phyloP scores from a whole-genome alignment of 2,113 vertebrate species.

The Madoqua kirkii region DNA sequence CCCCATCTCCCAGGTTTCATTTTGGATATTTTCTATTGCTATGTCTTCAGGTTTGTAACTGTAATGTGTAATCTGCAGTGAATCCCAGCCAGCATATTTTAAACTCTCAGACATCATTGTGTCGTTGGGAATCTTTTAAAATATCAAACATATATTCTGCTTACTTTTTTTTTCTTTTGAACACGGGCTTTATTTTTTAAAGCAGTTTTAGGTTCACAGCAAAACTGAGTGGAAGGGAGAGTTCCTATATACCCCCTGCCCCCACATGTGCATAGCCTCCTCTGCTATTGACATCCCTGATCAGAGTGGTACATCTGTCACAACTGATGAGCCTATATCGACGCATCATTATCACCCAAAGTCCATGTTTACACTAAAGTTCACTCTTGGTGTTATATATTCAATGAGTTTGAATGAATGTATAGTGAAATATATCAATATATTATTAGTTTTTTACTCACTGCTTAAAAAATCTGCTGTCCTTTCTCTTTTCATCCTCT shows the following conservation, averaged over 20 bases:
- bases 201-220: background rate
- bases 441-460: background rate
- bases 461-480: background rate
- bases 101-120: background rate
- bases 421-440: background rate
- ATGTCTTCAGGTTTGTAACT: background rate
- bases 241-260: background rate
- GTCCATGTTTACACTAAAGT: background rate
- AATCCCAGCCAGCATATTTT: background rate
- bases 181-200: background rate
- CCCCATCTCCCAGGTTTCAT: background rate
- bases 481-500: background rate
- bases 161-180: fast-evolving
- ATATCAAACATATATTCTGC: background rate
- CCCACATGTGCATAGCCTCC: background rate
- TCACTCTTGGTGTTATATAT: background rate
- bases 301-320: background rate
- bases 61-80: background rate
- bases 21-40: background rate
- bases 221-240: background rate
- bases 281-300: background rate
- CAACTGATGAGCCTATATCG: background rate
- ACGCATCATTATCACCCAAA: background rate
- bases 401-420: background rate
- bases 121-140: background rate